phyloP scores from a whole-genome alignment of 2,113 vertebrate genomes.

The Sinosuthora webbiana region DNA sequence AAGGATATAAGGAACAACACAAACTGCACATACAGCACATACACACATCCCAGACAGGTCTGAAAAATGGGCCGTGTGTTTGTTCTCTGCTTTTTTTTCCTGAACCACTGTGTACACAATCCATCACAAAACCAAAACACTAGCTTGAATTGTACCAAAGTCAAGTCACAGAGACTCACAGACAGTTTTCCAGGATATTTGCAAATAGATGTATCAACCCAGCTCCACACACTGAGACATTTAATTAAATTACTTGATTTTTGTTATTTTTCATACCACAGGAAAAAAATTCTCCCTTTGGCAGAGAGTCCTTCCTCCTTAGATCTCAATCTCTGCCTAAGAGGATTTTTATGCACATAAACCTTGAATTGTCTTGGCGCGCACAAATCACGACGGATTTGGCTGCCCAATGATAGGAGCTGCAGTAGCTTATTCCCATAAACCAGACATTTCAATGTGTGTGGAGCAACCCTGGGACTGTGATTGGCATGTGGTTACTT shows the following conservation, averaged over 20 bases:
- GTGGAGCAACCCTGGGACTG: not conserved
- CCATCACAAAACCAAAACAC: not conserved
- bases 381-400: not conserved
- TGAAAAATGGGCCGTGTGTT: not conserved
- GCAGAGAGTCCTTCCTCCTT: not conserved
- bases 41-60: not conserved
- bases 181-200: not conserved
- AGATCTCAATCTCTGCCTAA: not conserved
- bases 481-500: conserved; percentile 19
- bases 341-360: not conserved
- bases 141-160: not conserved
- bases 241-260: not conserved
- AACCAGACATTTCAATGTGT: not conserved
- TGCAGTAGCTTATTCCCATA: not conserved
- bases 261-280: conserved; percentile 15
- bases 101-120: not conserved
- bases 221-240: not conserved
- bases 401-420: not conserved
- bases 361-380: not conserved
- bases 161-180: not conserved
- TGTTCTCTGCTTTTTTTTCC: not conserved
- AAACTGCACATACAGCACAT: not conserved
- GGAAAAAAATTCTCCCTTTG: not conserved
- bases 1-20: not conserved
- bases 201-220: not conserved